A percentile compares a stretch with the other conserved stretches of the same genome.
These are phyloP conservation scores for Anhinga anhinga DNA, from an alignment of 2,113 vertebrate species.

Conservation along the genomic window DNA sequence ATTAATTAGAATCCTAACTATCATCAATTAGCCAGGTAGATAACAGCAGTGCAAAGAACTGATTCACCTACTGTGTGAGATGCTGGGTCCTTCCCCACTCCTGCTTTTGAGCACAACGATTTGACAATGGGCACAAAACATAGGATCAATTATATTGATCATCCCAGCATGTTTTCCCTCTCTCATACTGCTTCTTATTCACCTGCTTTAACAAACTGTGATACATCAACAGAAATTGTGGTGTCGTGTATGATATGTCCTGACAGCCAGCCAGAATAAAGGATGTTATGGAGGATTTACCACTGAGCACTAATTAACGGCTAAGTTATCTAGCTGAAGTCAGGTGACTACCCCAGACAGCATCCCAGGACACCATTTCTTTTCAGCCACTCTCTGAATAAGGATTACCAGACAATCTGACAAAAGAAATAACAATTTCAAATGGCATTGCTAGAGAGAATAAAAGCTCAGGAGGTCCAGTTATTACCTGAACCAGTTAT, in stretches of 20 bases:
- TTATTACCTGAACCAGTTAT: no score
- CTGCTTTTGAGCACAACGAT: background rate
- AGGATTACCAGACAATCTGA: background rate
- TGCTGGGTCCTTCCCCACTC: background rate
- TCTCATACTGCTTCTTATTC: background rate
- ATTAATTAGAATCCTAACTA: background rate
- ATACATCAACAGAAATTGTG: background rate
- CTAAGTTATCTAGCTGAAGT: background rate
- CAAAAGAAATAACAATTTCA: background rate
- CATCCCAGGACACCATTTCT: background rate
- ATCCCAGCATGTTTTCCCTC: background rate
- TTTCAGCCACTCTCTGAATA: background rate
- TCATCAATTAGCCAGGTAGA: background rate
- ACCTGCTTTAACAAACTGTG: background rate
- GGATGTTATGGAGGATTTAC: background rate
- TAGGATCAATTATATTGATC: background rate
- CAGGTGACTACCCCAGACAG: background rate
- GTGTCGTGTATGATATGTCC: background rate
- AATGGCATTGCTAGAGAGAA: background rate
- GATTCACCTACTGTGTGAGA: background rate
- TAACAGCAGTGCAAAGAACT: background rate
- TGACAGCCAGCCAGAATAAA: background rate
- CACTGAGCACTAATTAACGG: constrained; percentile 42
- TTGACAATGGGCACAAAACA: background rate
- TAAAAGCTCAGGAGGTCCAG: background rate